These are phyloP conservation scores for Heliconius hermathena DNA, from an alignment of 1,140 invertebrate genomes.

Conservation along the genomic window DNA sequence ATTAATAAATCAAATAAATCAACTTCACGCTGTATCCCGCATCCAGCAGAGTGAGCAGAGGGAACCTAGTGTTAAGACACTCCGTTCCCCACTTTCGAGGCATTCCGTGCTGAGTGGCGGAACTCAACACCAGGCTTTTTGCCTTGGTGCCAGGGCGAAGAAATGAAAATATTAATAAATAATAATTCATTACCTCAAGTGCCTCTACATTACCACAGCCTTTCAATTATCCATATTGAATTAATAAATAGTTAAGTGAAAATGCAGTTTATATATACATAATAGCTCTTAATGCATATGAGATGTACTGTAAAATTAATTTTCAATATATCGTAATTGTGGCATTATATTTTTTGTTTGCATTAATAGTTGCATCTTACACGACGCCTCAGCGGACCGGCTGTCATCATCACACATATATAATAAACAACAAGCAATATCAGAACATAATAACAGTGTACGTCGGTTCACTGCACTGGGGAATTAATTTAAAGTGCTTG, in stretches of 20 bases:
- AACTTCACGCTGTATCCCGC: too few relatives aligned
- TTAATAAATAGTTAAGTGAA: neutral
- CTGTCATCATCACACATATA: constrained; percentile 43
- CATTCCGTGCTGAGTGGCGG: too few relatives aligned
- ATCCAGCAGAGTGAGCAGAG: too few relatives aligned
- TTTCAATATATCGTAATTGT: constrained; percentile 11
- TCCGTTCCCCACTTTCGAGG: too few relatives aligned
- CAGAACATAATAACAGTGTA: constrained; percentile 56
- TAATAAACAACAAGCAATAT: constrained; percentile 59
- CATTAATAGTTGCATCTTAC: constrained; percentile 5
- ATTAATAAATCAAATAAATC: neutral
- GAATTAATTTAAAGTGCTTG: constrained; percentile 73
- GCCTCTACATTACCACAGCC: too few relatives aligned
- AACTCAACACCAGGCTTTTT: too few relatives aligned
- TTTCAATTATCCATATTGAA: too few relatives aligned
- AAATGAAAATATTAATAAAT: too few relatives aligned
- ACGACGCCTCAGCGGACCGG: constrained; percentile 26
- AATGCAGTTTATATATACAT: neutral
- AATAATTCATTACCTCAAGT: too few relatives aligned
- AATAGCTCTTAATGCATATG: neutral
- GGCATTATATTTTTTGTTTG: constrained; percentile 16
- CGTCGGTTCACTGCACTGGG: constrained; percentile 54
- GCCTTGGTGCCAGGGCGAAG: too few relatives aligned
- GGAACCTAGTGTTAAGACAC: too few relatives aligned
- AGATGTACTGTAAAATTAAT: neutral